Evolutionary conservation across 2,888 invertebrate genomes (phyloP), one percentile per base, ranked within the genome.

Genomic region (Nemotelus nigrinus): DNA sequence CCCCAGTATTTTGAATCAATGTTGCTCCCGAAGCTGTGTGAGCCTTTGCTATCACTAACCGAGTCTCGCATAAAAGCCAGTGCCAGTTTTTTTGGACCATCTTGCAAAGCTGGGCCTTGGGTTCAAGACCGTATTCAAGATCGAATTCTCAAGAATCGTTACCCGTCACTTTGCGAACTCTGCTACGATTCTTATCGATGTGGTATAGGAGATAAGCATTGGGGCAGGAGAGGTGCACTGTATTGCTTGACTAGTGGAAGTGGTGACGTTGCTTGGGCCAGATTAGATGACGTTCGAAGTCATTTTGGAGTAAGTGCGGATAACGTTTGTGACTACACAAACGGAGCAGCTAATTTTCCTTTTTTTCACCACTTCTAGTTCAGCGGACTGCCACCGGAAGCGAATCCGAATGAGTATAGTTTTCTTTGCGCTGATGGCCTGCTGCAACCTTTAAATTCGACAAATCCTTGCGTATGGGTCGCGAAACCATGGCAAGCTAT

Each of bases 41-140:
- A 94, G 82, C 89, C 91, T 0, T 89, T 88, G 0, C 84, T 92
- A 57, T 92, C 93, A 0, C 84, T 93, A n/a, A 89, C 91, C 0
- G 95, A 95, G 86, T 94, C 96, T 84, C 90, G 93, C 55, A 89
- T 97, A 39, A 91, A 91, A 78, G 90, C 94, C 0, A 89, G 94
- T 0, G 90, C 94, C 0, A 88, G 89, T 67, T 96, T 91, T 88
- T 97, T 97, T 86, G 90, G 90, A 3, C 88, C 90, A 39, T 93
- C 95, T 45, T 98, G 97, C 85, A 94, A 95, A 81, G 94, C 97
- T 0, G 97, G 97, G 0, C 90, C 92, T 0, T 96, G 96, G 96
- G 91, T 93, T 0, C 89, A 91, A 0, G 93, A 95, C 84, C 85
- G 87, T 0, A 81, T 84, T 0, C 88, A 92, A 47, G 94, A 95